Evolutionary conservation across 2,113 vertebrate genomes (phyloP).

Genomic region (Lagopus leucura): DNA sequence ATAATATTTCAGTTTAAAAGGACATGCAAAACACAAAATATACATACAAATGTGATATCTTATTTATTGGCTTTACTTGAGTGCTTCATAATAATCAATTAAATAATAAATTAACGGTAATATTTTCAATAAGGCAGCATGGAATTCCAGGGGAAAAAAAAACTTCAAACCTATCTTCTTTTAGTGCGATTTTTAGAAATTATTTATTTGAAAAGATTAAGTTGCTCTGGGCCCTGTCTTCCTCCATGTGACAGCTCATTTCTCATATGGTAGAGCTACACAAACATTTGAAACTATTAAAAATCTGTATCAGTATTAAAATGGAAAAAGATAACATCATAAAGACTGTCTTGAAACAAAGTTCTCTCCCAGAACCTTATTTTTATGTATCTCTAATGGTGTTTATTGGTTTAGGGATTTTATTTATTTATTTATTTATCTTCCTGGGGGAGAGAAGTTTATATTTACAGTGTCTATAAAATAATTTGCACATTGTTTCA

Average conservation of each 20-base stretch:
- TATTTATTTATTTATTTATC: neutral
- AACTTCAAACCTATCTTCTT: neutral
- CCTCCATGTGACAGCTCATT: constrained; percentile 13
- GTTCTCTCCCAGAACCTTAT: neutral
- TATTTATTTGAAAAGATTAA: neutral
- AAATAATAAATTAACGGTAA: neutral
- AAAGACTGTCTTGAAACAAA: neutral
- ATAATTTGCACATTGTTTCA: neutral
- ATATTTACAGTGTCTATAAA: neutral
- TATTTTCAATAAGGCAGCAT: neutral
- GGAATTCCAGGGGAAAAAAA: neutral
- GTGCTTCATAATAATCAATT: neutral
- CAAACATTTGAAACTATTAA: neutral
- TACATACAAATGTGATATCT: rapidly evolving
- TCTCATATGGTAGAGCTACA: neutral
- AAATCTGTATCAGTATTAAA: neutral
- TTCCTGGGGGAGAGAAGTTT: rapidly evolving
- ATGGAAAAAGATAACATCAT: neutral
- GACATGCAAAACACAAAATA: neutral
- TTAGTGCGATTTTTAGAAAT: neutral
- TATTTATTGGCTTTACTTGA: neutral
- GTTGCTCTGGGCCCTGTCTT: neutral
- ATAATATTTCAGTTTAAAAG: neutral
- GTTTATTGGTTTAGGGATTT: neutral
- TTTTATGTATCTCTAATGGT: neutral